Conservation (phyloP, 2,113 vertebrate species). For the Phrynocephalus versicolor region DNA sequence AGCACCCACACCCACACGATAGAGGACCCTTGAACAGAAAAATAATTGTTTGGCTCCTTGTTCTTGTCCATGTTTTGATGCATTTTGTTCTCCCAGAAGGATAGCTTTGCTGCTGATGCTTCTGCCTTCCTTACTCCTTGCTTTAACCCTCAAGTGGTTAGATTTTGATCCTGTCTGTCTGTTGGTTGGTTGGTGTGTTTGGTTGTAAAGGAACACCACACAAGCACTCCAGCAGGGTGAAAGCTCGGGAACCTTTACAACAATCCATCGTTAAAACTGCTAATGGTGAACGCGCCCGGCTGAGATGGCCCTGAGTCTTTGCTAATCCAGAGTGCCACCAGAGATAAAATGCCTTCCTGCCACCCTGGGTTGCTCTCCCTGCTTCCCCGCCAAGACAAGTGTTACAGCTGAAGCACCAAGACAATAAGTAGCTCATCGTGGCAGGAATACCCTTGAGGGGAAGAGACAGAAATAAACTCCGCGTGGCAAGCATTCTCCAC, state of each 20-base stretch:
- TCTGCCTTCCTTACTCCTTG: not conserved
- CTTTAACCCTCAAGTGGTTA: not conserved
- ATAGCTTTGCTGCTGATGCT: not conserved
- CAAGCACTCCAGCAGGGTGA: constrained; percentile 1
- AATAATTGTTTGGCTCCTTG: not conserved
- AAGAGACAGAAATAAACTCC: constrained; percentile 54
- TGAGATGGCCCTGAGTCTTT: constrained; percentile 40
- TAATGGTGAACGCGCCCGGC: constrained; percentile 35
- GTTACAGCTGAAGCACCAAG: constrained; percentile 47
- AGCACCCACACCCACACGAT: too few relatives aligned
- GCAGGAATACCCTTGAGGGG: constrained; percentile 28
- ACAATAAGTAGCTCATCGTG: constrained; percentile 30
- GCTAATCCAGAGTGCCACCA: constrained; percentile 41
- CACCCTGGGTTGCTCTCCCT: constrained; percentile 26
- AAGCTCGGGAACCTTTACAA: constrained; percentile 1
- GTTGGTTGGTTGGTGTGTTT: too few relatives aligned
- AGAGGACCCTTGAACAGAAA: too few relatives aligned
- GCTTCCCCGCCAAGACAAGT: constrained; percentile 36
- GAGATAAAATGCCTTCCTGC: constrained; percentile 35
- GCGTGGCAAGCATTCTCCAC: constrained; percentile 11
- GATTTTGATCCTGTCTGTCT: not conserved
- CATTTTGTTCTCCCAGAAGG: not conserved
- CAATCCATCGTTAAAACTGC: constrained; percentile 41
- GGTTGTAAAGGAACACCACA: not conserved
- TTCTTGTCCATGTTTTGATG: not conserved